Evolutionary conservation across 37 sponge, comb jelly and placozoan genomes (phyloP).

Genomic region (Diacarnus erythraeanus): DNA sequence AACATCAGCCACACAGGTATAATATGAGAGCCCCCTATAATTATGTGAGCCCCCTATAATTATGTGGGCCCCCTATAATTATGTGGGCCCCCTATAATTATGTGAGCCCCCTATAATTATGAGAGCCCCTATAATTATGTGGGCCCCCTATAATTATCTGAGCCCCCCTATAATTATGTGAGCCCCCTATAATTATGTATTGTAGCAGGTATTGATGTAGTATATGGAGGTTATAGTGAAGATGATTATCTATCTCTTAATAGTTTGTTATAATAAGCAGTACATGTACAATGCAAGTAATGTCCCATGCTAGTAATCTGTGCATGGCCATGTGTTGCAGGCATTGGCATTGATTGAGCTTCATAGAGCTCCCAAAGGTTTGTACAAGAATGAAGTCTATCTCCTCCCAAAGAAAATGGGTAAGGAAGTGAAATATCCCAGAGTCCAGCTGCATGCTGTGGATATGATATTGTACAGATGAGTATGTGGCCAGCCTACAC

Average conservation of each 20-base stretch:
- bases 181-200: no score
- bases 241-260: no score
- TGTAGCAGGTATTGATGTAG: no score
- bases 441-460: not conserved
- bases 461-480: slow-evolving; percentile 46
- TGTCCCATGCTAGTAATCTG: not conserved
- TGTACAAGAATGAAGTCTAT: slow-evolving; percentile 86
- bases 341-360: slow-evolving; percentile 84
- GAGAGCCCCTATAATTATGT: no score
- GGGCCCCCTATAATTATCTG: no score
- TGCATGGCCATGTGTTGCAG: slow-evolving; percentile 18
- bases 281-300: not conserved
- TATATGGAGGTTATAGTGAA: no score
- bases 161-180: no score
- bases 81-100: no score
- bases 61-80: no score
- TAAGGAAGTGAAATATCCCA: slow-evolving; percentile 10
- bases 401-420: slow-evolving; percentile 92
- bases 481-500: slow-evolving; percentile 90
- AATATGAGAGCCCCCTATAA: no score
- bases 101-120: no score
- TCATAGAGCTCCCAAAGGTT: slow-evolving; percentile 66
- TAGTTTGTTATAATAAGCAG: not conserved
- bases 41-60: no score
- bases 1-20: slow-evolving; percentile 83